Conservation (phyloP, 2,888 invertebrate species). For the Pharmacophagus antenor region DNA sequence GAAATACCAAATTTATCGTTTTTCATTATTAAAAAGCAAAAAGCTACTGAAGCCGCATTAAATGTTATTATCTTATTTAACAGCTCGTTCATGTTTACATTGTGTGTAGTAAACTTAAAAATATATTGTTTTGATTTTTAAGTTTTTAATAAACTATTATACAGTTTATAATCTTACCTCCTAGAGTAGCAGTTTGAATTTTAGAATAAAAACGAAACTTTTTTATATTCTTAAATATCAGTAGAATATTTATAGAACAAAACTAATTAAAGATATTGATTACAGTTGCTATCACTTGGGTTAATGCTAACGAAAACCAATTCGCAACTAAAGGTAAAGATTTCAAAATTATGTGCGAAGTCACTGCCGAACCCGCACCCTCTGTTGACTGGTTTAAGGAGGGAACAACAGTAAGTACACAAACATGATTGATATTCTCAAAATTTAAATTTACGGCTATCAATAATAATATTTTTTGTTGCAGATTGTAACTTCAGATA, state of each 20-base stretch:
- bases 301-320: constrained; percentile 91
- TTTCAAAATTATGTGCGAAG: constrained; percentile 90
- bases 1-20: constrained; percentile 29
- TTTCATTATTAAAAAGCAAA: neutral
- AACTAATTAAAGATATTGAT: constrained; percentile 19
- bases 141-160: too few relatives aligned
- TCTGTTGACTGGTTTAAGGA: constrained; percentile 93
- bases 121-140: neutral
- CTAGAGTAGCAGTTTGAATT: too few relatives aligned
- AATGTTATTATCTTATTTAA: neutral
- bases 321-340: constrained; percentile 88
- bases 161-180: too few relatives aligned
- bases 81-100: neutral
- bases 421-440: neutral
- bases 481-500: constrained; percentile 84
- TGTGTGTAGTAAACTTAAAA: neutral
- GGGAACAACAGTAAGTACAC: constrained; percentile 81
- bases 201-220: too few relatives aligned
- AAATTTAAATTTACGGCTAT: neutral
- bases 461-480: constrained; percentile 17
- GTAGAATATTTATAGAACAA: too few relatives aligned
- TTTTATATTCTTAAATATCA: too few relatives aligned
- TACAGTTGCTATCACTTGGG: constrained; percentile 91
- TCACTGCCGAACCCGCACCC: constrained; percentile 91
- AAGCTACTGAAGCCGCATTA: neutral